Conservation (phyloP, 2,113 vertebrate species). For the Sisor rabdophorus region DNA sequence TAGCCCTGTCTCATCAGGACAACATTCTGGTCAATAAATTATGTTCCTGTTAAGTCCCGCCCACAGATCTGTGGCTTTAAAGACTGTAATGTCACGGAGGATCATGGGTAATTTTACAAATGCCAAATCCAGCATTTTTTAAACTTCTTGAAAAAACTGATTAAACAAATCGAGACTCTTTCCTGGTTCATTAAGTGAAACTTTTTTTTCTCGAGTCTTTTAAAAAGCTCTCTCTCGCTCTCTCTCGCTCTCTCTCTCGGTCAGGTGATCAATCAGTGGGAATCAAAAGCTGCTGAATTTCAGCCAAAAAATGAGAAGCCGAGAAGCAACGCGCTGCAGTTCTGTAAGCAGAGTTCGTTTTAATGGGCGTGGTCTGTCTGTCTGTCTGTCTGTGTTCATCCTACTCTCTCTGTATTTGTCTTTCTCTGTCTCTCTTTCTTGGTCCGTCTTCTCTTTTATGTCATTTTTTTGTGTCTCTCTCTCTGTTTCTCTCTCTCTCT, state of each 20-base stretch:
- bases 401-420: too few species aligned
- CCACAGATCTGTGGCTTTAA: not conserved
- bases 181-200: not conserved
- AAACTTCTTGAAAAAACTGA: not conserved
- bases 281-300: slow-evolving; percentile 70
- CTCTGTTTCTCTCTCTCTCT: not conserved
- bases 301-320: slow-evolving; percentile 66
- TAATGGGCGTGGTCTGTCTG: not conserved
- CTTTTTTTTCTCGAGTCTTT: not conserved
- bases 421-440: too few species aligned
- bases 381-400: not conserved
- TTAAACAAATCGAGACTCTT: not conserved
- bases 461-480: too few species aligned
- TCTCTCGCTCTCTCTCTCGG: not conserved
- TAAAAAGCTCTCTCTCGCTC: not conserved
- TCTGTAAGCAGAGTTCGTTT: slow-evolving; percentile 73
- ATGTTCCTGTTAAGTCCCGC: not conserved
- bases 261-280: slow-evolving; percentile 90
- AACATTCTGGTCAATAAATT: not conserved
- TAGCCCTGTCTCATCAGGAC: not conserved
- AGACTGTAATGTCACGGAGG: not conserved
- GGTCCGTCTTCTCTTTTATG: too few species aligned
- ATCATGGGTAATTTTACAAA: not conserved
- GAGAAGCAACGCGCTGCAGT: slow-evolving; percentile 73
- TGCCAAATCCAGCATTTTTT: not conserved